phyloP scores from a whole-genome alignment of 2,113 vertebrate species.

The Nerophis lumbriciformis region DNA sequence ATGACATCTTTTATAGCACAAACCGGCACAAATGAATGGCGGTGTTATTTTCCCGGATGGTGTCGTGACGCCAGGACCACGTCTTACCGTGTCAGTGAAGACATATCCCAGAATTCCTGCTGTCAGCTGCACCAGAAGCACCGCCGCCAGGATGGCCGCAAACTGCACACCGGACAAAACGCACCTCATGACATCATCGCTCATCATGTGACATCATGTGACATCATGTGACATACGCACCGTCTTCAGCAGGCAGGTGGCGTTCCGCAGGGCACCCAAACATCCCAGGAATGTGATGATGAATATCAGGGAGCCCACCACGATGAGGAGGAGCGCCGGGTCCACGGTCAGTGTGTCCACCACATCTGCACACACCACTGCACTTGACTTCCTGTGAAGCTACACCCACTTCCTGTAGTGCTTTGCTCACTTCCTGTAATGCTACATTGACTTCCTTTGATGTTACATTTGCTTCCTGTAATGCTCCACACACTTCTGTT shows the following conservation, averaged over 20 bases:
- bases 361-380: conserved; percentile 53
- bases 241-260: conserved; percentile 62
- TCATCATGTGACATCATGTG: too few species aligned
- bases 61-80: neutral
- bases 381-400: too few species aligned
- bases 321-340: conserved; percentile 73
- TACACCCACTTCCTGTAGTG: neutral
- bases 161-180: conserved; percentile 60
- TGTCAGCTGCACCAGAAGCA: conserved; percentile 72
- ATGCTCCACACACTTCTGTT: too few species aligned
- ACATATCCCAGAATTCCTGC: conserved; percentile 67
- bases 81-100: conserved; percentile 72
- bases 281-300: conserved; percentile 75
- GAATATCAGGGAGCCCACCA: conserved; percentile 68
- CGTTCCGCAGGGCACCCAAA: conserved; percentile 71
- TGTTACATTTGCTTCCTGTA: too few species aligned
- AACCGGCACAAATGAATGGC: too few species aligned
- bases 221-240: conserved; percentile 11
- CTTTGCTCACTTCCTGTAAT: neutral
- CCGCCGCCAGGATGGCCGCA: conserved; percentile 58
- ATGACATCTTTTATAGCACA: too few species aligned
- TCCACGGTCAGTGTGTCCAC: conserved; percentile 71
- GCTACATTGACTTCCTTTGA: too few species aligned
- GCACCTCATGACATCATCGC: neutral
- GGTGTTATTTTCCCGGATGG: too few species aligned